phyloP scores from a whole-genome alignment of 2,797 vertebrate genomes.

The Buceros bicornis region DNA sequence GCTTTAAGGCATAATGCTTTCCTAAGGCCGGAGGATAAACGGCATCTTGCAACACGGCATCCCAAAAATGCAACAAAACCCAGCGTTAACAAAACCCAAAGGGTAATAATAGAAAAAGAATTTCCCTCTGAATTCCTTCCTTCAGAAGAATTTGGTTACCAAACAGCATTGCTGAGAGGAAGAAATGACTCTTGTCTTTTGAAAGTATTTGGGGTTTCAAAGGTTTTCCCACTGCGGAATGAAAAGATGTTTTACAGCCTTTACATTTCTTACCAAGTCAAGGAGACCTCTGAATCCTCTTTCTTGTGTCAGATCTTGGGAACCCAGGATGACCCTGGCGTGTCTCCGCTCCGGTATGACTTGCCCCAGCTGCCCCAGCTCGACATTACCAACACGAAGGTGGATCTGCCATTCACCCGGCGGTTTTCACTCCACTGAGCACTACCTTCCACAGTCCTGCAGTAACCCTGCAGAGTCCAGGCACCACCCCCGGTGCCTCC shows the following conservation, averaged over 20 bases:
- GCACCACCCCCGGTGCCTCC: not conserved
- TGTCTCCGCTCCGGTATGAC: not conserved
- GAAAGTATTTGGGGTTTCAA: not conserved
- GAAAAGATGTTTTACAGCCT: not conserved
- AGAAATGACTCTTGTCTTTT: not conserved
- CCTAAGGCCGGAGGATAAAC: not conserved
- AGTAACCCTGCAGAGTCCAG: not conserved
- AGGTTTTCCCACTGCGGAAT: not conserved
- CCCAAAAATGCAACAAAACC: slow-evolving; percentile 33
- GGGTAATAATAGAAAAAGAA: not conserved
- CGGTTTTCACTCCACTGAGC: not conserved
- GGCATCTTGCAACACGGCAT: slow-evolving; percentile 16
- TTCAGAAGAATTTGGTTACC: not conserved
- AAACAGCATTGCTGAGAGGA: slow-evolving; percentile 18
- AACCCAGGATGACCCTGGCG: not conserved
- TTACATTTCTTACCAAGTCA: not conserved
- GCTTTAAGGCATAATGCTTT: not conserved
- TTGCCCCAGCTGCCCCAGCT: not conserved
- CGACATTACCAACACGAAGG: not conserved
- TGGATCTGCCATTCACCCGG: not conserved
- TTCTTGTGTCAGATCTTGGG: not conserved
- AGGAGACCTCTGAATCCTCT: not conserved
- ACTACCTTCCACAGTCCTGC: fast-evolving
- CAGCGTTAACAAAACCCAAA: not conserved
- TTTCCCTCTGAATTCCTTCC: slow-evolving; percentile 29